Percentiles rank a stretch among this genome's conserved stretches.
Evolutionary conservation across 2,113 vertebrate genomes (phyloP).

Genomic region (Sigmodon hispidus): DNA sequence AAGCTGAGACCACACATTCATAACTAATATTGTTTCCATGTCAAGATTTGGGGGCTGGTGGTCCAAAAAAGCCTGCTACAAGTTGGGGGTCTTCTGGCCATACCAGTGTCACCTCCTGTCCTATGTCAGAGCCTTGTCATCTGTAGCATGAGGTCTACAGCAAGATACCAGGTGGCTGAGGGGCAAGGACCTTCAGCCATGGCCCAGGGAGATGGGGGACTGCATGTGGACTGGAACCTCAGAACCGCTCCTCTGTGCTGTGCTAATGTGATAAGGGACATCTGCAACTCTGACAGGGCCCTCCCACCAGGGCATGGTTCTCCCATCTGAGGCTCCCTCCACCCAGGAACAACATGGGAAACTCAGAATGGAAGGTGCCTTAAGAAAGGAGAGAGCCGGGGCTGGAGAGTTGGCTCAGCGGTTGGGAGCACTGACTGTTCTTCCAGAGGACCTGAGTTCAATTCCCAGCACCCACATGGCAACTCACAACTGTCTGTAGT

Average conservation of each 20-base stretch:
- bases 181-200: not conserved
- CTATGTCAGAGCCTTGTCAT: not conserved
- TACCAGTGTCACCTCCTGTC: not conserved
- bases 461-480: too few species aligned
- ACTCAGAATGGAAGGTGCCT: fast-evolving
- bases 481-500: too few species aligned
- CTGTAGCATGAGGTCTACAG: not conserved
- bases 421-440: too few species aligned
- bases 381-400: fast-evolving
- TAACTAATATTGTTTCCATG: not conserved
- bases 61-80: not conserved
- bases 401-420: too few species aligned
- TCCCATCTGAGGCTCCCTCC: fast-evolving
- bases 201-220: not conserved
- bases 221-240: not conserved
- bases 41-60: not conserved
- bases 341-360: not conserved
- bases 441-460: too few species aligned
- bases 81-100: fast-evolving
- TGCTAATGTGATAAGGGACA: not conserved
- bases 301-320: fast-evolving
- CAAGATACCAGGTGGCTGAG: not conserved
- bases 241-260: fast-evolving
- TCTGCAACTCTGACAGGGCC: not conserved
- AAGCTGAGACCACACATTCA: not conserved